Conservation (phyloP, 2,113 vertebrate species). For the Agapornis roseicollis region DNA sequence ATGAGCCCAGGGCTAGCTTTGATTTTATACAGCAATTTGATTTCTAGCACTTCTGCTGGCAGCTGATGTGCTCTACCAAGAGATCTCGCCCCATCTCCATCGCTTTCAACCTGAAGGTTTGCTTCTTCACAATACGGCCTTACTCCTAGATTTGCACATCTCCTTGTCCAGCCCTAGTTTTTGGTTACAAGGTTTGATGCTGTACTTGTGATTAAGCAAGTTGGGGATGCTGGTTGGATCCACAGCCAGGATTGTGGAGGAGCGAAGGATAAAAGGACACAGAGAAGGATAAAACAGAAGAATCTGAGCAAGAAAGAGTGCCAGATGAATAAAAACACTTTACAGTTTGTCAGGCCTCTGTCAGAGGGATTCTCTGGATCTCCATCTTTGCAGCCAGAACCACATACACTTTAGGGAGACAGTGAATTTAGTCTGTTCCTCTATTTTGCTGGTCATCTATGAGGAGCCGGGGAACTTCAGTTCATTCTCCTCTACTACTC, state of each 20-base stretch:
- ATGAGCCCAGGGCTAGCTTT: neutral
- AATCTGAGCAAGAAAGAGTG: neutral
- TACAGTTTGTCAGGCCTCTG: neutral
- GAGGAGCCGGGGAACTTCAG: neutral
- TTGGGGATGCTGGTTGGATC: neutral
- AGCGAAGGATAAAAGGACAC: neutral
- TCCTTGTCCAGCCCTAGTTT: accelerated
- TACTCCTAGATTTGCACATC: neutral
- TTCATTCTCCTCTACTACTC: neutral
- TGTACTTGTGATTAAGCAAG: neutral
- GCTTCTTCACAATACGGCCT: neutral
- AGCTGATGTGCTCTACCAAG: neutral
- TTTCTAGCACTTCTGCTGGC: neutral
- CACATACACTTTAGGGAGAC: neutral
- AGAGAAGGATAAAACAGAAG: neutral
- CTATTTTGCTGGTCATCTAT: no score
- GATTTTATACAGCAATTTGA: neutral
- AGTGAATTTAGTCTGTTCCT: neutral
- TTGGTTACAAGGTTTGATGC: neutral
- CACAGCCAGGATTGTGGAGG: neutral
- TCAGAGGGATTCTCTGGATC: neutral
- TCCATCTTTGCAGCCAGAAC: neutral
- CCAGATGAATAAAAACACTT: neutral
- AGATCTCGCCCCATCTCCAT: neutral
- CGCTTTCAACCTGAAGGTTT: neutral